Percentiles rank a stretch among this genome's conserved stretches.
Evolutionary conservation across 2,797 vertebrate species (phyloP).

Genomic region (Sebastiscus albofasciatus): DNA sequence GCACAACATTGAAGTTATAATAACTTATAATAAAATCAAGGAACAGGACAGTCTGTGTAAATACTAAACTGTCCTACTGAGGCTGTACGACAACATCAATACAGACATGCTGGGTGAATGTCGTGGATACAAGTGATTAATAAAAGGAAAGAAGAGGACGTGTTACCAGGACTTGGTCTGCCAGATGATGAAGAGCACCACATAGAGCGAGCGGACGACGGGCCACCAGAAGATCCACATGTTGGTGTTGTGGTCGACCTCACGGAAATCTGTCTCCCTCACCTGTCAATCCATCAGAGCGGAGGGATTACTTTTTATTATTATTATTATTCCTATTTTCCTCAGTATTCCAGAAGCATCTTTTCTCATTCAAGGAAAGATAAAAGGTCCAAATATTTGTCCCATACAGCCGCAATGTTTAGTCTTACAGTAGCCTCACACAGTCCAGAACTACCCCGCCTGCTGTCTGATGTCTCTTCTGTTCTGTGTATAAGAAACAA

Average conservation of each 20-base stretch:
- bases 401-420: too few relatives aligned
- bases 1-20: too few relatives aligned
- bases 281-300: neutral
- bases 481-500: too few relatives aligned
- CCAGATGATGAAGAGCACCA: neutral
- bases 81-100: too few relatives aligned
- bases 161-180: neutral
- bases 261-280: neutral
- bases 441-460: too few relatives aligned
- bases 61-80: too few relatives aligned
- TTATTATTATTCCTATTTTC: neutral
- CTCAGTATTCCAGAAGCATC: neutral
- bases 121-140: too few relatives aligned
- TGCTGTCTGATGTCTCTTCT: too few relatives aligned
- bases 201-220: neutral
- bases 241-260: neutral
- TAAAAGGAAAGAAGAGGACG: neutral
- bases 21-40: too few relatives aligned
- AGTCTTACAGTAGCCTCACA: too few relatives aligned
- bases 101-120: too few relatives aligned
- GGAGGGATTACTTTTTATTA: neutral
- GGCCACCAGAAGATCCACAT: slow-evolving; percentile 41
- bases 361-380: neutral
- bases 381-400: neutral
- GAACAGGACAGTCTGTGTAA: too few relatives aligned